Conservation (phyloP, 1,140 invertebrate genomes). For the Aphelenchoides besseyi region DNA sequence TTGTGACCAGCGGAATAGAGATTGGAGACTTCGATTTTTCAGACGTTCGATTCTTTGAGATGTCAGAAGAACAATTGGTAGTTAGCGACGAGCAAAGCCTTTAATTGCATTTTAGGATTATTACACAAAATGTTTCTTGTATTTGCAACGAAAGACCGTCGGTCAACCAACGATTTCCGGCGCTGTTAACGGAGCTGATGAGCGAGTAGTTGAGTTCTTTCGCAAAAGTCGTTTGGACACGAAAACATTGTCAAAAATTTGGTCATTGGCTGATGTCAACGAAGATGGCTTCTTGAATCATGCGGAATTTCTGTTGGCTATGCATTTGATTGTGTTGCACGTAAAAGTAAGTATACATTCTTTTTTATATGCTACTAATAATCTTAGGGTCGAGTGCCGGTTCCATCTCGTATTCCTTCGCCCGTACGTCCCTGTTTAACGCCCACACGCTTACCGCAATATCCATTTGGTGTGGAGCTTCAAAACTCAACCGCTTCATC, state of each 20-base stretch:
- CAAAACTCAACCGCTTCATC: slow-evolving; percentile 22
- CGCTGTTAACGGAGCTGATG: slow-evolving; percentile 38
- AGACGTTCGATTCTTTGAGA: slow-evolving; percentile 42
- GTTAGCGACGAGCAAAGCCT: slow-evolving; percentile 40
- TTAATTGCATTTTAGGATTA: no score
- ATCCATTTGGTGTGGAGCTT: slow-evolving; percentile 3
- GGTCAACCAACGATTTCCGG: slow-evolving; percentile 29
- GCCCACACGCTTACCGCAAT: slow-evolving; percentile 23
- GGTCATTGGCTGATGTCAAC: slow-evolving; percentile 93
- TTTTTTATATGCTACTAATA: no score
- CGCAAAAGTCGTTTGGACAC: slow-evolving; percentile 44
- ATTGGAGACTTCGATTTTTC: slow-evolving; percentile 7
- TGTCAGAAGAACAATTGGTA: slow-evolving; percentile 46
- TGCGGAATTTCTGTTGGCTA: slow-evolving; percentile 96
- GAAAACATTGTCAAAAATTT: slow-evolving; percentile 68
- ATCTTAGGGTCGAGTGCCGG: slow-evolving; percentile 34
- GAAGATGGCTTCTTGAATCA: slow-evolving; percentile 87
- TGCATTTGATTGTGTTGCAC: slow-evolving; percentile 78
- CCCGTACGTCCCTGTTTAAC: slow-evolving; percentile 35
- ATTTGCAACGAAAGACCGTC: slow-evolving; percentile 39
- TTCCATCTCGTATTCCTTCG: slow-evolving; percentile 32
- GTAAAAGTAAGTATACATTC: slow-evolving; percentile 33
- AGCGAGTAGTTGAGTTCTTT: slow-evolving; percentile 39
- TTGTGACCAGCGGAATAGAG: not conserved
- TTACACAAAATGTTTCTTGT: slow-evolving; percentile 45